phyloP scores from a whole-genome alignment of 1,140 invertebrate species.

The Hydropsyche tenuis region DNA sequence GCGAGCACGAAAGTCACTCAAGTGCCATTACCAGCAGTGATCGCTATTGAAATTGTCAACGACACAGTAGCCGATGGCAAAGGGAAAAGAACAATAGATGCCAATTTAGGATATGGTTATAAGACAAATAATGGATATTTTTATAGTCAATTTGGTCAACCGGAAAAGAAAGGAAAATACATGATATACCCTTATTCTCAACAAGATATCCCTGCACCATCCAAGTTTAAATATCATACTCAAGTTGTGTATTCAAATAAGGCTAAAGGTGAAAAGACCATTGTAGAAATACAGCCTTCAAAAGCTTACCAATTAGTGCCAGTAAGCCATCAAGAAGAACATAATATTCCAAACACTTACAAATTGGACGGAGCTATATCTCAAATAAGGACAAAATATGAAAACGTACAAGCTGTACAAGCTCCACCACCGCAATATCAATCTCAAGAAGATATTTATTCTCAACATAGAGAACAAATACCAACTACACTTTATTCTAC shows the following conservation, averaged over 20 bases:
- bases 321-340: conserved; percentile 53
- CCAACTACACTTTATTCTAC: conserved; percentile 59
- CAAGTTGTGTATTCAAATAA: conserved; percentile 35
- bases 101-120: conserved; percentile 64
- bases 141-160: conserved; percentile 60
- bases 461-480: conserved; percentile 33
- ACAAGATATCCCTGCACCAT: conserved; percentile 61
- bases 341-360: conserved; percentile 53
- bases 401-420: conserved; percentile 51
- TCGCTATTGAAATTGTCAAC: conserved; percentile 67
- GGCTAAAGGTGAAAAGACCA: conserved; percentile 45
- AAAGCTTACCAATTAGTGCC: conserved; percentile 60
- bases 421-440: conserved; percentile 50
- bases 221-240: conserved; percentile 31
- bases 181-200: conserved; percentile 68
- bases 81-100: conserved; percentile 66
- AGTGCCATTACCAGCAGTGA: conserved; percentile 60
- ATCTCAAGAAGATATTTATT: conserved; percentile 43
- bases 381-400: conserved; percentile 53
- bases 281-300: conserved; percentile 60
- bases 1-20: conserved; percentile 47
- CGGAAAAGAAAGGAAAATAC: conserved; percentile 61
- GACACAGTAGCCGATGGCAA: conserved; percentile 60
- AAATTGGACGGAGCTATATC: conserved; percentile 50
- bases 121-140: conserved; percentile 62